phyloP scores from a whole-genome alignment of 2,113 vertebrate genomes.

The Odontesthes bonariensis region DNA sequence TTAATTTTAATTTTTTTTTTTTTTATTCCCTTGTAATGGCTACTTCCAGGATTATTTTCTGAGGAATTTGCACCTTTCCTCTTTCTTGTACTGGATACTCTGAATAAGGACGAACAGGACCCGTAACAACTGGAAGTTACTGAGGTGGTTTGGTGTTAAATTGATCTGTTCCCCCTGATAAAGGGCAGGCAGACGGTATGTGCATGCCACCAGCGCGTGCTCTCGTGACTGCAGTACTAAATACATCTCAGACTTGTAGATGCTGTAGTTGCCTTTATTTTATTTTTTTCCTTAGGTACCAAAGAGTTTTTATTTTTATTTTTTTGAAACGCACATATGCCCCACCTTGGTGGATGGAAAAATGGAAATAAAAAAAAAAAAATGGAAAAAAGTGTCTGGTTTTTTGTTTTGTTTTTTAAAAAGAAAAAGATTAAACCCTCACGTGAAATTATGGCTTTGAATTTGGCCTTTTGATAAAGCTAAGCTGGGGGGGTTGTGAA shows the following conservation, averaged over 20 bases:
- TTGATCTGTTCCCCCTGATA: slow-evolving; percentile 18
- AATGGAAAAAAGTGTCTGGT: slow-evolving; percentile 45
- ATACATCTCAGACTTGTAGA: slow-evolving; percentile 73
- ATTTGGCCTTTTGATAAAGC: background rate
- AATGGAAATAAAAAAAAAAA: slow-evolving; percentile 67
- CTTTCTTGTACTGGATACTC: background rate
- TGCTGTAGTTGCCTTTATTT: slow-evolving; percentile 84
- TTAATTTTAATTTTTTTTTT: too few species aligned
- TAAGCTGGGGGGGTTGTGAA: background rate
- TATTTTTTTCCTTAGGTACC: slow-evolving; percentile 75
- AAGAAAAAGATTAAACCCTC: too few species aligned
- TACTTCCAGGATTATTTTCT: slow-evolving; percentile 21
- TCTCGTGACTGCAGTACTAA: slow-evolving; percentile 64
- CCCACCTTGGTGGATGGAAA: slow-evolving; percentile 50
- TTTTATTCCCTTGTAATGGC: slow-evolving; percentile 3
- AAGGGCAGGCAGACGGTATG: background rate
- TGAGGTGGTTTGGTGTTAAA: slow-evolving; percentile 17
- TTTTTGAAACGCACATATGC: slow-evolving; percentile 52
- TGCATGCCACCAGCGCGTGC: slow-evolving; percentile 45
- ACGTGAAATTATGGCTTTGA: background rate
- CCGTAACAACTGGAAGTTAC: slow-evolving; percentile 37
- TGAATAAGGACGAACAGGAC: background rate
- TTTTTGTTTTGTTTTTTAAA: background rate
- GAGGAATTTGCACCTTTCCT: slow-evolving; percentile 15
- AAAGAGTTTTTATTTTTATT: slow-evolving; percentile 75